Evolutionary conservation across 2,113 vertebrate genomes (phyloP), one percentile per base, ranked within the genome.

Genomic region (Nothocercus julius): DNA sequence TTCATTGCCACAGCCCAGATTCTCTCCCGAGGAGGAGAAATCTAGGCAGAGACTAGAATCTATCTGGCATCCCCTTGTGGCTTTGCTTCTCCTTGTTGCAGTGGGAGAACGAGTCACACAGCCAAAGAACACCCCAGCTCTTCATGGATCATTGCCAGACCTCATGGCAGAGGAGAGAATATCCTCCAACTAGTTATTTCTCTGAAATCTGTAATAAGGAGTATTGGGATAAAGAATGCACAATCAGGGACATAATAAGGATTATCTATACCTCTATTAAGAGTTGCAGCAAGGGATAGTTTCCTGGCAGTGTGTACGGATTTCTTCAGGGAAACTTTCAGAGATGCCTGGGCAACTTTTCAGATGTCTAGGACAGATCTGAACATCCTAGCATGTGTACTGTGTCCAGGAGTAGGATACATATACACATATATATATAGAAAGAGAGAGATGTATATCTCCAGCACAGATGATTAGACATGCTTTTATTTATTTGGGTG

Each of bases 31-130:
- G 91, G 81, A 96, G 78, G 84, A 82, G 78, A 73, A 90, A 94
- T 30, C 47, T 91, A 85, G 91, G 91, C 82, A 34, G 85, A 88
- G 94, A 89, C 0, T 0, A 85, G 91, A 91, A 85, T 95, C 87
- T 95, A 91, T 95, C 91, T 95, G 94, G 94, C 94, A 95, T 96
- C 96, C 95, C 95, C 95, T 95, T 89, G 94, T 95, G 95, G 95
- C 59, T 93, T 91, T 12, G 36, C 72, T 74, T 94, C 91, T 80
- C 81, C 81, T 89, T 96, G 77, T 89, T 76, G 92, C 58, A 40
- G 44, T 1, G 1, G 66, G 77, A 84, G 80, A 69, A 54, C 1
- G 2, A 54, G 68, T 9, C 7, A 0, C 14, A 3, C 27, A 30
- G 21, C 11, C 13, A 4, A 9, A 70, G 16, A 42, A 44, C 49